These are phyloP conservation scores for Mellivora capensis DNA, from an alignment of 2,113 vertebrate genomes.

Conservation along the genomic window DNA sequence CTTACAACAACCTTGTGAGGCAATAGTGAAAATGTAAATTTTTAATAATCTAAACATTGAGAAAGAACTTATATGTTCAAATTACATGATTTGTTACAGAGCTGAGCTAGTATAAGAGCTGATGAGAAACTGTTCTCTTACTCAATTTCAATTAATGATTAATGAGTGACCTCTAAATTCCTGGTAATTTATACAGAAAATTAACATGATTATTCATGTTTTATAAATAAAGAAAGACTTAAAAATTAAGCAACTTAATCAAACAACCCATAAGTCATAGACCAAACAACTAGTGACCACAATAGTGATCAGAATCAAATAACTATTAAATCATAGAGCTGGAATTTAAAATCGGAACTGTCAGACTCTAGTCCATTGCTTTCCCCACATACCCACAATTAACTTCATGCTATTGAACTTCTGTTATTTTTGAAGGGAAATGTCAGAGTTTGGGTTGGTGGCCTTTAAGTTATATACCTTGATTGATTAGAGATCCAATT, in stretches of 20 bases:
- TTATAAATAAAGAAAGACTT: background rate
- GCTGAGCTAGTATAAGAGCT: background rate
- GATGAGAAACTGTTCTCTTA: background rate
- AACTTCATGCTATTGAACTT: background rate
- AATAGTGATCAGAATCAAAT: background rate
- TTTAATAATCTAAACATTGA: background rate
- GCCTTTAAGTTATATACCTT: background rate
- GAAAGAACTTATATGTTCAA: background rate
- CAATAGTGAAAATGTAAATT: background rate
- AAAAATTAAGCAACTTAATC: background rate
- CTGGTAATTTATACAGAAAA: background rate
- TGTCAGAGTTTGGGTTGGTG: background rate
- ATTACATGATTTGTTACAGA: background rate
- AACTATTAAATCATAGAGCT: background rate
- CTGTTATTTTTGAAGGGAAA: background rate
- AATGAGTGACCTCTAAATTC: background rate
- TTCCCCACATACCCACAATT: background rate
- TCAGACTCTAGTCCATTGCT: background rate
- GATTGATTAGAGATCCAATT: background rate
- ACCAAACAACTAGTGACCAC: background rate
- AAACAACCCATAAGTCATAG: background rate
- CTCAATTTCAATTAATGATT: constrained; percentile 4
- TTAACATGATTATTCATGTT: background rate
- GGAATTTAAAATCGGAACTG: background rate
- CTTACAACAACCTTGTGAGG: background rate